Base-by-base conservation (phyloP, 92 coral and sea anemone genomes). In the Zoanthus sociatus region DNA sequence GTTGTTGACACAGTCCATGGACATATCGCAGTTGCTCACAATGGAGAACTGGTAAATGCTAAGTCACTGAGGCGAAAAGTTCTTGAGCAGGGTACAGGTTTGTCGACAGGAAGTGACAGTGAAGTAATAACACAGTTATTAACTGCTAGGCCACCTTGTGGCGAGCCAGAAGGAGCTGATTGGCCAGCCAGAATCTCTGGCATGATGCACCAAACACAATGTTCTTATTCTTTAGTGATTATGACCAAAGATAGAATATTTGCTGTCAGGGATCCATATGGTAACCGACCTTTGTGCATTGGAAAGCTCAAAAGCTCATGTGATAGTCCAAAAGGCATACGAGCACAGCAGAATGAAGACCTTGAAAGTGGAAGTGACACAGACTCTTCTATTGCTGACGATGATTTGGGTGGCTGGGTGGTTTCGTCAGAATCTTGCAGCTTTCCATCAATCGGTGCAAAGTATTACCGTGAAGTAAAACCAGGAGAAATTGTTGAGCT, bases 221-320 rank as follows among this genome's bases (percentile, higher is more conserved):
- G 98, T 64, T 87, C 99, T 0, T 96, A 96, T 64, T 92, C 98
- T 5, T 92, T 96, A n/a, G 99, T 83, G 11, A 96, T 96, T 73
- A 92, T 96, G 97, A 96, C 98, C 67, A 85, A 88, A 58, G 89
- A 93, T 83, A 92, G 92, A 51, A 86, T 96, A 44, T 96, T 93
- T 94, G 99, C 96, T 26, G 99, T 96, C 16, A 78, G 99, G 67
- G 99, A 96, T 84, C 99, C 99, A 32, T 95, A 96, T 86, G 99
- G 99, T 20, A 96, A 95, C 79, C 90, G 99, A 14, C 99, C 99
- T 54, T 90, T 96, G 50, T 94, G 98, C 76, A 93, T 96, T n/a
- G 99, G 99, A 26, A 92, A 85, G 84, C 83, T 96, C 1, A 95
- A 91, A 76, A 88, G 82, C 56, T 89, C 88, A 10, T 88, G 90